Evolutionary conservation across 2,113 vertebrate genomes (phyloP).

Genomic region (Megalops atlanticus): DNA sequence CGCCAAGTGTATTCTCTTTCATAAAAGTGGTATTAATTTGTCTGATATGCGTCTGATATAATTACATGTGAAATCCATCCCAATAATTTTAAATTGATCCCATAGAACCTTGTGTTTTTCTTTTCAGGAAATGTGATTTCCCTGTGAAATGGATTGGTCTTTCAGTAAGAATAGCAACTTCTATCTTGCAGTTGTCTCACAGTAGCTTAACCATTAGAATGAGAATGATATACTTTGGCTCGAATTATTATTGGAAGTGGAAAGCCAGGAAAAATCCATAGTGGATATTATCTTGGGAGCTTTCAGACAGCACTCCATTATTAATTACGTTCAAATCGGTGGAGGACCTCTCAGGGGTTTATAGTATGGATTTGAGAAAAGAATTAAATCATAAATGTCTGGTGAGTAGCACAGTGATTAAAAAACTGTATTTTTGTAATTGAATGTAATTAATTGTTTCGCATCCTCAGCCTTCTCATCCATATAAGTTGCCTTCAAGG

Average conservation of each 20-base stretch:
- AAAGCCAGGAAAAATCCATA: conserved; percentile 52
- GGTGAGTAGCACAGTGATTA: conserved; percentile 43
- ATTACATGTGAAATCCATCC: not conserved
- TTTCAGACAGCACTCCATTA: conserved; percentile 64
- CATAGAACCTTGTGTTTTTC: not conserved
- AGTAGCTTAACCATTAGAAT: conserved; percentile 32
- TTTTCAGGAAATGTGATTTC: conserved; percentile 17
- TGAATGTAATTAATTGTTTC: too few species aligned
- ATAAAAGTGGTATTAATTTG: conserved; percentile 2
- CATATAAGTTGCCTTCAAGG: not conserved
- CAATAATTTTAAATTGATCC: not conserved
- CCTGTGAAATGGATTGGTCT: conserved; percentile 24
- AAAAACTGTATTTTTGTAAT: not conserved
- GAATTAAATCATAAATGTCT: conserved; percentile 37
- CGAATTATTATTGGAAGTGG: conserved; percentile 42
- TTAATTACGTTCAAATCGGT: conserved; percentile 66
- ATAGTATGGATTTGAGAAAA: conserved; percentile 35
- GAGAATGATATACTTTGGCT: conserved; percentile 44
- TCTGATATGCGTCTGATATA: conserved; percentile 27
- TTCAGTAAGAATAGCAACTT: too few species aligned
- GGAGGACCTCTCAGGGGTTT: conserved; percentile 55
- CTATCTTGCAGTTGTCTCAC: too few species aligned
- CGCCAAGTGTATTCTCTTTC: not conserved
- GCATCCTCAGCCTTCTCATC: not conserved
- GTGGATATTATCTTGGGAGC: conserved; percentile 63